phyloP scores from a whole-genome alignment of 1,140 invertebrate genomes.

The Hermatobates lingyangjiaoensis region DNA sequence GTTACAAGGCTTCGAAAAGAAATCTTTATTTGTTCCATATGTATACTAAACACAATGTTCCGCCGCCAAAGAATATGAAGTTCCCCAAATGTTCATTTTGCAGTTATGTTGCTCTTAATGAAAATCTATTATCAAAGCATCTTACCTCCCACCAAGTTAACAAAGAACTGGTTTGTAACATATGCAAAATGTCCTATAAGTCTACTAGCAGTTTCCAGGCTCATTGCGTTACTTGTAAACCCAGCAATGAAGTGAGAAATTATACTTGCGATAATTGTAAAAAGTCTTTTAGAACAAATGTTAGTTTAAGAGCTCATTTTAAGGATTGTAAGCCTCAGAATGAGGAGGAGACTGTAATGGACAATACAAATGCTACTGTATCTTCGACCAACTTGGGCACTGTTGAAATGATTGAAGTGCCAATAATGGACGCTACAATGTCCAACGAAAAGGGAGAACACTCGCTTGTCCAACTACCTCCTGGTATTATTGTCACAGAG shows the following conservation, averaged over 20 bases:
- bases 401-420: slow-evolving; percentile 14
- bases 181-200: slow-evolving; percentile 31
- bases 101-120: slow-evolving; percentile 48
- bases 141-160: slow-evolving; percentile 18
- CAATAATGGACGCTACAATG: slow-evolving; percentile 5
- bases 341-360: background rate
- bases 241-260: slow-evolving; percentile 19
- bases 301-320: slow-evolving; percentile 43
- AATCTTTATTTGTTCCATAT: slow-evolving; percentile 61
- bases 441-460: slow-evolving; percentile 5
- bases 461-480: slow-evolving; percentile 11
- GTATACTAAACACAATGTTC: slow-evolving; percentile 57
- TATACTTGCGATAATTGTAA: slow-evolving; percentile 47
- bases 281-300: slow-evolving; percentile 38
- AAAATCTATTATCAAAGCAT: slow-evolving; percentile 43
- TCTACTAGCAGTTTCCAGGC: slow-evolving; percentile 9
- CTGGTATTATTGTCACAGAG: slow-evolving; percentile 13
- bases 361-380: background rate
- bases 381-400: background rate
- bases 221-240: slow-evolving; percentile 9
- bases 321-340: slow-evolving; percentile 1
- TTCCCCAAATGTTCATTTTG: slow-evolving; percentile 60
- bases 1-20: slow-evolving; percentile 50
- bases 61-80: slow-evolving; percentile 43
- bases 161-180: slow-evolving; percentile 22